Conservation (phyloP, 2,113 vertebrate genomes). For the Ictalurus punctatus region DNA sequence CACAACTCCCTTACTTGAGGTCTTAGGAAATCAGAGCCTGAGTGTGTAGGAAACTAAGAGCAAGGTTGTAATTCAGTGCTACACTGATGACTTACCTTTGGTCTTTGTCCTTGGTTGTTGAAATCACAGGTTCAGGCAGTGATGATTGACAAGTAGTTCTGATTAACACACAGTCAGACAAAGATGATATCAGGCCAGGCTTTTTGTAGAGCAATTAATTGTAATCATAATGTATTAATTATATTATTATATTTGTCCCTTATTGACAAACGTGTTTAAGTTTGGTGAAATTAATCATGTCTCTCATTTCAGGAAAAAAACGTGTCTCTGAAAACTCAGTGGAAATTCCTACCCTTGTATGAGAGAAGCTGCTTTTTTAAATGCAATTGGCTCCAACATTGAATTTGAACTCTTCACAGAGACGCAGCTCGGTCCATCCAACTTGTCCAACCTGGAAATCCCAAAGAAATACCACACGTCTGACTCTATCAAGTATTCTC, state of each 20-base stretch:
- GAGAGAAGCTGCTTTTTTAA: not conserved
- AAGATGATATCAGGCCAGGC: not conserved
- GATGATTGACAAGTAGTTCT: not conserved
- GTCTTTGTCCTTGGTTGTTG: not conserved
- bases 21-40: not conserved
- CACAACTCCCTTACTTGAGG: not conserved
- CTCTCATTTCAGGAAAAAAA: not conserved
- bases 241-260: not conserved
- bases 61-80: not conserved
- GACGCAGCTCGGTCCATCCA: slow-evolving; percentile 10
- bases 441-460: slow-evolving; percentile 20
- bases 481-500: not conserved
- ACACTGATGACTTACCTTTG: not conserved
- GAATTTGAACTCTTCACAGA: slow-evolving; percentile 33
- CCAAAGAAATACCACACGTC: not conserved
- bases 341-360: not conserved
- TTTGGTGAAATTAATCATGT: not conserved
- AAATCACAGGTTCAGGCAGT: not conserved
- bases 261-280: too few species aligned
- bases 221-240: too few species aligned
- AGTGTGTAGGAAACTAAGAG: not conserved
- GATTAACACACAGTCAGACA: not conserved
- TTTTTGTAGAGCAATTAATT: too few species aligned
- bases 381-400: slow-evolving; percentile 14
- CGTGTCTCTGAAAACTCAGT: not conserved